These are phyloP conservation scores for Tenthredo scrophulariae DNA, from an alignment of 2,888 invertebrate genomes.

Conservation along the genomic window DNA sequence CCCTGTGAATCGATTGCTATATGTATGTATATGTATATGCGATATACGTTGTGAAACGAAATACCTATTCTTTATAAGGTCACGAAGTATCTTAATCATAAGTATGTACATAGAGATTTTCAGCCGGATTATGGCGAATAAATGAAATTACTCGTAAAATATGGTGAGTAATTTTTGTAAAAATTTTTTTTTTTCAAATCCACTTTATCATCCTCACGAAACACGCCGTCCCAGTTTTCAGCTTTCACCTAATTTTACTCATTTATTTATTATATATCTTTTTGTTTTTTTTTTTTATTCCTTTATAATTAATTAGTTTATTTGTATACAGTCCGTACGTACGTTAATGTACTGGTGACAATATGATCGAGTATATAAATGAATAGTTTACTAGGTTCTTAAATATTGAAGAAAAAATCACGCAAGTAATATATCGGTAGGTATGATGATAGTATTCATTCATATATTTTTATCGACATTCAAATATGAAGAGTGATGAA, in stretches of 20 bases:
- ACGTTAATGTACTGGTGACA: not conserved
- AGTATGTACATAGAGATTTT: not conserved
- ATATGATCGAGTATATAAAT: not conserved
- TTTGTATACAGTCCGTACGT: not conserved
- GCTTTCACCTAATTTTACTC: slow-evolving; percentile 8
- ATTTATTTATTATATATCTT: not conserved
- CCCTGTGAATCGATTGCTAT: slow-evolving; percentile 1
- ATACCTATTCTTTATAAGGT: not conserved
- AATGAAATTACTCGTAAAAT: not conserved
- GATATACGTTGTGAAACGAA: not conserved
- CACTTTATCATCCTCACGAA: not conserved
- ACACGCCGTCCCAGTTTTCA: not conserved
- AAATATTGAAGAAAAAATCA: not conserved
- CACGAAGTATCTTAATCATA: not conserved
- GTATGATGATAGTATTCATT: not conserved
- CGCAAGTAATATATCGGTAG: not conserved
- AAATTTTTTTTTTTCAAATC: not conserved
- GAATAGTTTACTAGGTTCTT: not conserved
- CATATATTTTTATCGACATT: not conserved
- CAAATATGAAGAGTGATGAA: not conserved
- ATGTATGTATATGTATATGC: not conserved
- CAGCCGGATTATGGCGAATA: not conserved
- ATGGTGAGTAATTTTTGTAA: not conserved
- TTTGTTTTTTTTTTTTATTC: too few relatives aligned
- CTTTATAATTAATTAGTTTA: not conserved